Conservation (phyloP, 2,888 invertebrate genomes). For the Drosophila kambysellisi region DNA sequence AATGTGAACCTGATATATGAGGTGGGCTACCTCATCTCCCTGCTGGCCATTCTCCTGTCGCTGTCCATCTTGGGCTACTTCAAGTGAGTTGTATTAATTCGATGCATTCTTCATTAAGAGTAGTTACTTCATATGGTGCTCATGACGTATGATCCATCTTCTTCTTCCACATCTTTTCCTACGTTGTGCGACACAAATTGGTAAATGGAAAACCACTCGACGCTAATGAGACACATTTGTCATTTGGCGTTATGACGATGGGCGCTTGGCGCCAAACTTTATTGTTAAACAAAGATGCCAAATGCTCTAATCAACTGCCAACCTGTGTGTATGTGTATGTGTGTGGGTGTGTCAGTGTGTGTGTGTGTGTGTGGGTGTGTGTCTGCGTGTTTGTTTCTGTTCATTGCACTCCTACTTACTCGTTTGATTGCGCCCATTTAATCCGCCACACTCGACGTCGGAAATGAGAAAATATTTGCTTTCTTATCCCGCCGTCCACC, state of each 20-base stretch:
- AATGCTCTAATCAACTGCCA: slow-evolving; percentile 52
- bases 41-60: slow-evolving; percentile 93
- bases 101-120: slow-evolving; percentile 2
- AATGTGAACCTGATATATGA: slow-evolving; percentile 92
- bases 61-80: slow-evolving; percentile 93
- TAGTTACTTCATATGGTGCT: slow-evolving; percentile 1
- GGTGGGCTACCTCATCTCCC: slow-evolving; percentile 93
- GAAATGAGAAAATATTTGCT: slow-evolving; percentile 73
- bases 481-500: slow-evolving; percentile 21
- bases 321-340: slow-evolving; percentile 18
- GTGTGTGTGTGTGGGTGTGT: slow-evolving; percentile 15
- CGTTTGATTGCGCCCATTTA: slow-evolving; percentile 40
- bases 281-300: slow-evolving; percentile 63
- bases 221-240: slow-evolving; percentile 49
- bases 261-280: slow-evolving; percentile 66
- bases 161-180: not conserved
- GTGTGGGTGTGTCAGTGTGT: not conserved
- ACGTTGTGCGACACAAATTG: slow-evolving; percentile 14
- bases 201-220: slow-evolving; percentile 55
- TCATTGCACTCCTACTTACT: slow-evolving; percentile 49
- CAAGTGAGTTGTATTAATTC: slow-evolving; percentile 88
- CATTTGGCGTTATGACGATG: slow-evolving; percentile 41
- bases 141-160: slow-evolving; percentile 28
- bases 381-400: slow-evolving; percentile 23
- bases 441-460: slow-evolving; percentile 55